phyloP scores from a whole-genome alignment of 2,888 invertebrate genomes.

The Microctonus aethiopoides region DNA sequence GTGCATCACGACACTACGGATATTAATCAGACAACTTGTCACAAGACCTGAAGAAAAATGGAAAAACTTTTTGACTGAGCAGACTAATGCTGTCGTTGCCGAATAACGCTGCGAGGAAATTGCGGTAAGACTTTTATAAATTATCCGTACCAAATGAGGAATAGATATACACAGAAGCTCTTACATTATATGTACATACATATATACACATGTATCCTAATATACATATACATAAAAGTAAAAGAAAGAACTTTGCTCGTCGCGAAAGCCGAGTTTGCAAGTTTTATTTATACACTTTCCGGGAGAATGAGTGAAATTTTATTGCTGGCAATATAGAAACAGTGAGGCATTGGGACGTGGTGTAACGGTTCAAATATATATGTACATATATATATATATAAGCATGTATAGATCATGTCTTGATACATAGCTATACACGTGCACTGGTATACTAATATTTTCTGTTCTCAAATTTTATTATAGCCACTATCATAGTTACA shows the following conservation, averaged over 20 bases:
- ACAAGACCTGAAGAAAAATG: constrained; percentile 7
- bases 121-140: constrained; percentile 24
- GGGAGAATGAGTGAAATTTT: constrained; percentile 17
- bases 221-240: too few species aligned
- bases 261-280: neutral
- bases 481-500: too few species aligned
- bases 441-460: too few species aligned
- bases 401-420: too few species aligned
- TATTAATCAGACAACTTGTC: constrained; percentile 32
- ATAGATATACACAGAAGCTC: constrained; percentile 14
- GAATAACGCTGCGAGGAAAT: constrained; percentile 23
- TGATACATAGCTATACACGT: too few species aligned
- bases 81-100: constrained; percentile 32
- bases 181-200: too few species aligned
- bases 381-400: too few species aligned
- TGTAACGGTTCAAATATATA: too few species aligned
- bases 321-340: constrained; percentile 16
- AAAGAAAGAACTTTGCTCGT: constrained; percentile 12
- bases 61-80: constrained; percentile 21
- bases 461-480: too few species aligned
- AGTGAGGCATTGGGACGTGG: neutral
- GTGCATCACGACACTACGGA: constrained; percentile 17
- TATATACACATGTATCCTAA: too few species aligned
- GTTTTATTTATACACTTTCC: constrained; percentile 14
- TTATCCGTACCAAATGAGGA: constrained; percentile 17